Evolutionary conservation across 2,888 invertebrate species (phyloP).

Genomic region (Pollenia angustigena): DNA sequence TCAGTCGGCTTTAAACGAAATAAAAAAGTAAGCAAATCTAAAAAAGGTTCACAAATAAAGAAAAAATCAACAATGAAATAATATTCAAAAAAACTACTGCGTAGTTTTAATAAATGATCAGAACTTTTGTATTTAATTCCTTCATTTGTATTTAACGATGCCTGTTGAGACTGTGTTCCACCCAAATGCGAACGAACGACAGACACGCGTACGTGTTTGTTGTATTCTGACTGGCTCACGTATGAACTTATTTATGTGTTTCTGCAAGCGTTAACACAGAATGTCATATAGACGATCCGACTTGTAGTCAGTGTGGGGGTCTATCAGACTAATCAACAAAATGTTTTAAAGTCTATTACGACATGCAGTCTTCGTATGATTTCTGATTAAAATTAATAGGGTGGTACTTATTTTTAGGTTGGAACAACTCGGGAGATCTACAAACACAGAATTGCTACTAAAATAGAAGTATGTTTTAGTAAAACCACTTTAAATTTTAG

Average conservation of each 20-base stretch:
- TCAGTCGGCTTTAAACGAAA: slow-evolving; percentile 38
- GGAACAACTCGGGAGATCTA: not conserved
- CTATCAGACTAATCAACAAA: slow-evolving; percentile 7
- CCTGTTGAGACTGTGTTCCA: slow-evolving; percentile 27
- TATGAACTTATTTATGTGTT: not conserved
- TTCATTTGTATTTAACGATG: not conserved
- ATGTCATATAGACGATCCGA: not conserved
- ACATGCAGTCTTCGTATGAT: not conserved
- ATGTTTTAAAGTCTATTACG: not conserved
- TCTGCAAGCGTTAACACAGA: no score
- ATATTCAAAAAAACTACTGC: slow-evolving; percentile 57
- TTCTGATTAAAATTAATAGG: not conserved
- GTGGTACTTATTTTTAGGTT: not conserved
- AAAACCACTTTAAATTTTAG: no score
- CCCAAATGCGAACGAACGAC: slow-evolving; percentile 51
- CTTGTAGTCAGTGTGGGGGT: not conserved
- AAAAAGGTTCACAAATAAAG: no score
- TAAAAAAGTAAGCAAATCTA: slow-evolving; percentile 49
- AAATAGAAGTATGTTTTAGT: no score
- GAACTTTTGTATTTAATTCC: slow-evolving; percentile 8
- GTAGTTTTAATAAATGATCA: slow-evolving; percentile 48
- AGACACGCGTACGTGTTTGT: slow-evolving; percentile 24
- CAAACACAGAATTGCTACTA: no score
- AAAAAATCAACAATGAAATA: slow-evolving; percentile 35
- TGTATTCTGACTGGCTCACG: not conserved